Conservation (phyloP, 2,888 invertebrate species). For the Acholoe squamosa region DNA sequence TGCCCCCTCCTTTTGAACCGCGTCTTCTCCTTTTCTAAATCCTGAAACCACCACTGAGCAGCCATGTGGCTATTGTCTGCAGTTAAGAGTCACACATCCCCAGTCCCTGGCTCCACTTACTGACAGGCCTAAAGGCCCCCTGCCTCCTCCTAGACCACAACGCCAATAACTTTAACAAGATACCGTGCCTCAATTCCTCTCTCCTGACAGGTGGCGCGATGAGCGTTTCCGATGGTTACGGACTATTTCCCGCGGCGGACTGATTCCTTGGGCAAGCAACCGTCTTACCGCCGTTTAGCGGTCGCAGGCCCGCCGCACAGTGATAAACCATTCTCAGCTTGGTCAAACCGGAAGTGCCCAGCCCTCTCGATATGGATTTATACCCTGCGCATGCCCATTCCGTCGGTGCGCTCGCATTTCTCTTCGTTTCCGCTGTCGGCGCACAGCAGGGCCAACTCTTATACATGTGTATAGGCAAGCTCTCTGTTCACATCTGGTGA, state of each 20-base stretch:
- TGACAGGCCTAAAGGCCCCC: too few relatives aligned
- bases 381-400: constrained; percentile 15
- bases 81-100: too few relatives aligned
- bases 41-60: too few relatives aligned
- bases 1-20: too few relatives aligned
- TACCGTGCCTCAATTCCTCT: neutral
- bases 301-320: neutral
- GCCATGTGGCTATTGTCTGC: too few relatives aligned
- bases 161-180: constrained; percentile 8
- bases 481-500: neutral
- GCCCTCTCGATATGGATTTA: constrained; percentile 17
- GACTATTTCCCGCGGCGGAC: constrained; percentile 29
- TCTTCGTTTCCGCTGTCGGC: constrained; percentile 41
- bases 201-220: constrained; percentile 14
- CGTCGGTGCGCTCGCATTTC: constrained; percentile 22
- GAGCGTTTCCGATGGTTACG: neutral
- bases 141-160: neutral
- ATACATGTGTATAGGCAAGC: neutral
- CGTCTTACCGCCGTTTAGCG: constrained; percentile 8
- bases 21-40: too few relatives aligned
- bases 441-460: neutral
- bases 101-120: too few relatives aligned
- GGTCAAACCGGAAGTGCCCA: constrained; percentile 27
- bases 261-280: neutral
- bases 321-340: neutral